phyloP scores from a whole-genome alignment of 1,140 invertebrate species.

The Leptopilina boulardi region DNA sequence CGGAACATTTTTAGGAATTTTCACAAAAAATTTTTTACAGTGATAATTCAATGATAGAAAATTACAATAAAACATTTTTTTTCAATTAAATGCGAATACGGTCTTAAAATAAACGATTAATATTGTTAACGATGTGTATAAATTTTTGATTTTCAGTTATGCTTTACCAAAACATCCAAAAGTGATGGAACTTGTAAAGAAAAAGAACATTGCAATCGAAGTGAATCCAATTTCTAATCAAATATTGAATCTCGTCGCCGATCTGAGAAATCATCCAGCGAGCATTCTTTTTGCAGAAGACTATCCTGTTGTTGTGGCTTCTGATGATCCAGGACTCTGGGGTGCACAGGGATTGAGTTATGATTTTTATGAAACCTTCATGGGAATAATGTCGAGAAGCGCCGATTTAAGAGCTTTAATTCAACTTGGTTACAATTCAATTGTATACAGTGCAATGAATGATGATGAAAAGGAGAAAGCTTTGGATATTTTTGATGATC shows the following conservation, averaged over 20 bases:
- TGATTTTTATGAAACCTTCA: conserved; percentile 90
- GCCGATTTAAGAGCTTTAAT: conserved; percentile 86
- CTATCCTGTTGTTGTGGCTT: conserved; percentile 80
- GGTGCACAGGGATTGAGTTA: conserved; percentile 84
- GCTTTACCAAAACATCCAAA: conserved; percentile 87
- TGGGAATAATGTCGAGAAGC: conserved; percentile 83
- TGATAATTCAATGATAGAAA: too few species aligned
- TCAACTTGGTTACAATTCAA: conserved; percentile 86
- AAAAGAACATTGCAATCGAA: conserved; percentile 86
- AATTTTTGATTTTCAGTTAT: conserved; percentile 73
- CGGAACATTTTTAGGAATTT: too few species aligned
- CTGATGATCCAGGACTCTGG: conserved; percentile 90
- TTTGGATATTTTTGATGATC: conserved; percentile 9
- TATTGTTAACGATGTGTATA: background rate
- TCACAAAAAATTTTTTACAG: too few species aligned
- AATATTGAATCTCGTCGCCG: conserved; percentile 84
- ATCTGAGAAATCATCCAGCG: conserved; percentile 89
- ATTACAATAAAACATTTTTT: too few species aligned
- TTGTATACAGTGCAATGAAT: conserved; percentile 78
- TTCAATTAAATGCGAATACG: too few species aligned
- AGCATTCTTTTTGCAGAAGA: conserved; percentile 80
- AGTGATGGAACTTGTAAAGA: conserved; percentile 79
- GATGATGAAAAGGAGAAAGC: conserved; percentile 57
- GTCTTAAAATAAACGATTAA: too few species aligned
- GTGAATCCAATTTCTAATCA: conserved; percentile 89